Evolutionary conservation across 1,140 invertebrate genomes (phyloP).

Genomic region (Magallana angulata): DNA sequence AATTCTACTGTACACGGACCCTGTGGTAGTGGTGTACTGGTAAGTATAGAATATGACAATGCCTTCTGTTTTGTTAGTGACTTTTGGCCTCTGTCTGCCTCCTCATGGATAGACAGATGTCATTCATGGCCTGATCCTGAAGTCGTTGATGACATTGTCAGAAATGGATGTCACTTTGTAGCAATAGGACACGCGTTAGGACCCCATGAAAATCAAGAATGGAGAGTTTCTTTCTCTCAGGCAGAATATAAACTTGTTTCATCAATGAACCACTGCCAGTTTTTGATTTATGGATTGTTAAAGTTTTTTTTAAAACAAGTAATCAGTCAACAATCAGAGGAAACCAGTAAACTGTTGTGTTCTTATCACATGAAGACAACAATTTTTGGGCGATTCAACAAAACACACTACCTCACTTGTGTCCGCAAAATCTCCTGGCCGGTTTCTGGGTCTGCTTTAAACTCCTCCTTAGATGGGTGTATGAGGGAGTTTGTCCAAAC

Average conservation of each 20-base stretch:
- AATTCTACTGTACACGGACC: too few relatives aligned
- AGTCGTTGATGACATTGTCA: not conserved
- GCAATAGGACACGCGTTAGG: not conserved
- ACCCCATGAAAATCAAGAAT: not conserved
- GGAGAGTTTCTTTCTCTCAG: not conserved
- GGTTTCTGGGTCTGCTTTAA: not conserved
- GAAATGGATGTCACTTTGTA: slow-evolving; percentile 1
- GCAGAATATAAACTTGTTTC: not conserved
- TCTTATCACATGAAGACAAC: not conserved
- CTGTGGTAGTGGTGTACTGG: not conserved
- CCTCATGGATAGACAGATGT: not conserved
- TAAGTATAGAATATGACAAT: not conserved
- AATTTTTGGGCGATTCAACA: not conserved
- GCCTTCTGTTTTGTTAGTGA: not conserved
- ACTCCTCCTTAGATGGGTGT: not conserved
- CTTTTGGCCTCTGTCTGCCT: not conserved
- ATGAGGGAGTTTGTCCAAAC: not conserved
- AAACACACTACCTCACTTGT: not conserved
- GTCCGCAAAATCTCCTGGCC: not conserved
- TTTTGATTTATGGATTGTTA: not conserved
- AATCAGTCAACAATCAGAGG: not conserved
- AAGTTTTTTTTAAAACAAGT: not conserved
- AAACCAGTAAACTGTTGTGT: not conserved
- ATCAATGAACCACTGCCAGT: not conserved
- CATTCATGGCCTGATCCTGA: not conserved